A percentile compares a stretch with the other conserved stretches of the same genome.
Evolutionary conservation across 2,888 invertebrate species (phyloP).

Genomic region (Halictus ligatus): DNA sequence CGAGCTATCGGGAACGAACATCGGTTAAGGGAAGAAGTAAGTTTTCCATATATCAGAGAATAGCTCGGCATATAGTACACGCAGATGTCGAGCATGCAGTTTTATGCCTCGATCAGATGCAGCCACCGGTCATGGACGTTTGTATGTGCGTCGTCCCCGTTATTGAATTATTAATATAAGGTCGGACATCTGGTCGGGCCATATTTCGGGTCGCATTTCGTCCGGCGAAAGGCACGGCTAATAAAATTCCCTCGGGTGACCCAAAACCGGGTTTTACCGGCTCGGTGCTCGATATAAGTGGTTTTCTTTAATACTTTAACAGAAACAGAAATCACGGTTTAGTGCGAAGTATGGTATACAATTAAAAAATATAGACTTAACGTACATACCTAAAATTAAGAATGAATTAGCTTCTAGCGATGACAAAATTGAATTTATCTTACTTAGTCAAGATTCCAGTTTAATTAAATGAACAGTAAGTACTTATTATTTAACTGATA

Average conservation of each 20-base stretch:
- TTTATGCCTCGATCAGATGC: slow-evolving; percentile 45
- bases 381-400: too few species aligned
- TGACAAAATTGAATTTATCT: too few species aligned
- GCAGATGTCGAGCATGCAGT: slow-evolving; percentile 34
- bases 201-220: slow-evolving; percentile 20
- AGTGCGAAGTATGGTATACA: background rate
- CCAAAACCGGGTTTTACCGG: background rate
- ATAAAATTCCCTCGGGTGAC: slow-evolving; percentile 16
- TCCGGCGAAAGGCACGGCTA: background rate
- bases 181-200: slow-evolving; percentile 28
- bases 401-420: too few species aligned
- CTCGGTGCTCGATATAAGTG: background rate
- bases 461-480: too few species aligned
- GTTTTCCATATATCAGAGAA: slow-evolving; percentile 40
- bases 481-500: too few species aligned
- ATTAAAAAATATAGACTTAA: too few species aligned
- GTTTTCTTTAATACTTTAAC: background rate
- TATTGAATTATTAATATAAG: slow-evolving; percentile 57
- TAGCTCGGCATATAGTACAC: background rate
- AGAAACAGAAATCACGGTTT: background rate
- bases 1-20: background rate
- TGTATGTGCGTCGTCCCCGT: slow-evolving; percentile 13
- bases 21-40: slow-evolving; percentile 31
- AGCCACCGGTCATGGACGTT: background rate
- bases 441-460: too few species aligned